Evolutionary conservation across 2,797 vertebrate genomes (phyloP).

Genomic region (Parauchenoglanis punctatus): DNA sequence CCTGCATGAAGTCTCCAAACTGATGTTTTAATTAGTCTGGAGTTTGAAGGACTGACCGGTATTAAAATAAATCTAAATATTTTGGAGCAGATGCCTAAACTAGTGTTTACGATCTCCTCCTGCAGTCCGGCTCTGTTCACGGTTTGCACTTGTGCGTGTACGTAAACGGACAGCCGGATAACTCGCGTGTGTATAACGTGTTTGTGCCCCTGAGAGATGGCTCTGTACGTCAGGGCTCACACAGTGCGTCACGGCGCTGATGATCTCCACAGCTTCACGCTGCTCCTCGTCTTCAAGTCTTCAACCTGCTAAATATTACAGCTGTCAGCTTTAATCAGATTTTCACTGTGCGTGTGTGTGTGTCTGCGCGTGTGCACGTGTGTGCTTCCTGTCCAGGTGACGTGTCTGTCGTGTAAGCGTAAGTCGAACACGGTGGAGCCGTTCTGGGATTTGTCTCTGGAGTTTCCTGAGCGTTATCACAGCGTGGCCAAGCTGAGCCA

Average conservation of each 20-base stretch:
- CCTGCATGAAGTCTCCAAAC: background rate
- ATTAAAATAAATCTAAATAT: background rate
- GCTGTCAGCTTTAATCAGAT: background rate
- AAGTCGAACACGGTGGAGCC: constrained; percentile 98
- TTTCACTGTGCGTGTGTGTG: background rate
- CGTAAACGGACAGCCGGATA: background rate
- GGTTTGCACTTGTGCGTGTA: background rate
- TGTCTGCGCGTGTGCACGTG: background rate
- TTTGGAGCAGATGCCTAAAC: background rate
- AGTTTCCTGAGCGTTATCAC: constrained; percentile 97
- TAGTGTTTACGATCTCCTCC: background rate
- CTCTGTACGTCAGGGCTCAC: background rate
- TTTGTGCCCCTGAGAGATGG: background rate
- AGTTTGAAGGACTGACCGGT: background rate
- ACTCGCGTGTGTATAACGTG: background rate
- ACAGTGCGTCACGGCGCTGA: background rate
- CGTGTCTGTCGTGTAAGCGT: constrained; percentile 95
- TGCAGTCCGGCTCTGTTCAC: background rate
- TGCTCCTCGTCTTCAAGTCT: background rate
- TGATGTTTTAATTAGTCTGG: background rate
- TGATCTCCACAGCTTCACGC: background rate
- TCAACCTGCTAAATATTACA: background rate
- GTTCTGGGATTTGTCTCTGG: constrained; percentile 98
- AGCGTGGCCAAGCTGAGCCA: constrained; percentile 80
- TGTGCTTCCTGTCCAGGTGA: constrained; percentile 78